Base-by-base conservation (phyloP, 2,797 vertebrate species). In the Taeniopygia guttata region DNA sequence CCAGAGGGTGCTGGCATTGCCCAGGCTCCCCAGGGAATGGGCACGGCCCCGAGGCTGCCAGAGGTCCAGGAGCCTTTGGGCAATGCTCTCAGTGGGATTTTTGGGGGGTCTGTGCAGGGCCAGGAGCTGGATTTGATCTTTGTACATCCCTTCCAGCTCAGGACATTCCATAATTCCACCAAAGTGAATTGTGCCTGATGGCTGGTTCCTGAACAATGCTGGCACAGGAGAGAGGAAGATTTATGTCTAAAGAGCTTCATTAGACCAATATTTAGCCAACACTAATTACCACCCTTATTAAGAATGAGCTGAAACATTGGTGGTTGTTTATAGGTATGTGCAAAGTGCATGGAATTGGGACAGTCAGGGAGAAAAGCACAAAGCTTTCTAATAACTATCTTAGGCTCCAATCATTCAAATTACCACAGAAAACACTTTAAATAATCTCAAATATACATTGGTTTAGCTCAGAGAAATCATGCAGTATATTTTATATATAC, bases 231-330 rank as follows among this genome's bases (percentile, higher is more conserved):
- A 85, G 59, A 78, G 63, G 19, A 78, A 52, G 36, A 54, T 83
- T 64, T 59, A 38, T 20, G 11, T 54, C 79, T 46, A 6, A 92
- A 82, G 55, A 95, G 29, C 29, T 87, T 69, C n/a, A 86, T 67
- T 85, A 84, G 69, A 43, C 45, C 90, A 72, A 73, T 69, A 84
- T 87, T 91, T 66, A 84, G 63, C 48, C 89, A 77, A 16, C 16
- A 59, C 68, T 89, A 93, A 93, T 95, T 89, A 75, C 32, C 46
- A 82, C 19, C 46, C 43, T 46, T 40, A 72, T 48, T 82, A 82
- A 87, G 68, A 90, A 74, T 3, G 16, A 68, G 38, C 38, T 36
- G 73, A 82, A 89, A 63, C 25, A 5, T 20, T 10, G 18, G 10
- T 30, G 68, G 67, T 29, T 60, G 48, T 77, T 87, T 82, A 42